Evolutionary conservation across 2,797 vertebrate genomes (phyloP), one percentile per base, ranked within the genome.

Genomic region (Sebastes trivittatus): DNA sequence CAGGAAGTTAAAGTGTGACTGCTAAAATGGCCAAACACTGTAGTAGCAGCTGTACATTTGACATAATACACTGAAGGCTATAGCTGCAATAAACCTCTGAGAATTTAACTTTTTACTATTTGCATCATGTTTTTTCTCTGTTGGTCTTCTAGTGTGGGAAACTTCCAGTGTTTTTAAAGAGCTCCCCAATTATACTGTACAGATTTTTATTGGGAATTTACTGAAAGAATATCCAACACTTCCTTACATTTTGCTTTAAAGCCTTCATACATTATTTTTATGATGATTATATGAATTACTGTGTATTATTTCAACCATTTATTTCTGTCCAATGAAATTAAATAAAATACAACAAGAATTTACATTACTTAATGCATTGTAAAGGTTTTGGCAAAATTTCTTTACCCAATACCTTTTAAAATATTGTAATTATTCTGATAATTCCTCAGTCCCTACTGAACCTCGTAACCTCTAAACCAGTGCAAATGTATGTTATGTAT

Each of bases 1-100:
- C 59, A 77, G 61, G 18, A 83, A 55, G 60, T 75, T 13, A 46
- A 73, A 55, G 56, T 65, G 68, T 38, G 49, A 49, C 38, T 65
- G 65, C n/a, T 60, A 8, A 59, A 58, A 49, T 16, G 22, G 38
- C 54, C 10, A 18, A 34, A 56, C 11, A 29, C 32, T 36, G 22
- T 61, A 1, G 38, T 25, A 59, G 11, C 65, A 8, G 49, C 68
- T 79, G 69, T 38, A 27, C 22, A 52, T 72, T 27, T 72, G 52
- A 69, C 13, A 30, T 1, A 38, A 72, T 13, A 13, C 34, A 27
- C 32, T 58, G 30, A 56, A 60, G 52, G 46, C 14, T 63, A 20
- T 7, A 20, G 29, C 23, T 23, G 42, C 61, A 59, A n/a, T 46
- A 71, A 62, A 25, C 42, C 23, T 62, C 59, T 1, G 11, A 72